Evolutionary conservation across 2,797 vertebrate species (phyloP), one percentile per base, ranked within the genome.

Genomic region (Lutjanus argentimaculatus): DNA sequence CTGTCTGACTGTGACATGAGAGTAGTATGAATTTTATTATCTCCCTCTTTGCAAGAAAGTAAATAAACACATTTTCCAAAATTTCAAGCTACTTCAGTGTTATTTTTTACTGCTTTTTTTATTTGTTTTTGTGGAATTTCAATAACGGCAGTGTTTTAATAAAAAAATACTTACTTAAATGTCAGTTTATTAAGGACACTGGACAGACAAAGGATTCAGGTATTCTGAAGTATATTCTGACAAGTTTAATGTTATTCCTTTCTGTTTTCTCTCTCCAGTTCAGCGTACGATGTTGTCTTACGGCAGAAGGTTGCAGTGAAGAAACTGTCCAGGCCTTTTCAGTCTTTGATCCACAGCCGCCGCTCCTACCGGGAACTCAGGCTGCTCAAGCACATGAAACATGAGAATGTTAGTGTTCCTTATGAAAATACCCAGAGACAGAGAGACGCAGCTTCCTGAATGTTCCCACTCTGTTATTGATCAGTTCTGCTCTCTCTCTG

Each of bases 381-480:
- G 9, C 97, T 99, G 15, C 96, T 99, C 84, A 99, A 99, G 69
- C 98, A 99, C 95, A 99, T 99, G 98, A 98, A 97, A 88, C 98
- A 99, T 0, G 98, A 99, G 95, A 99, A 99, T 8, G 98, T 99
- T 89, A 97, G 98, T 96, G 80, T 67, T 30, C 22, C 64, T 65
- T n/a, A 8, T 67, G 59, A 56, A 75, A 76, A 78, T 48, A 69
- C 14, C 53, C 73, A 14, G 61, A 81, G 42, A 80, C 48, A 58
- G 43, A 66, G 30, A 67, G 70, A 72, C 9, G 11, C 61, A 30
- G 42, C 21, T 52, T 75, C 62, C 55, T 45, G 43, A 46, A 6
- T 43, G 73, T 61, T 77, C 76, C 52, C 1, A 5, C 69, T 71
- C 68, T 15, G 42, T 42, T 88, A 86, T 85, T 82, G 85, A 92